Evolutionary conservation across 2,113 vertebrate species (phyloP).

Genomic region (Phalacrocorax aristotelis): DNA sequence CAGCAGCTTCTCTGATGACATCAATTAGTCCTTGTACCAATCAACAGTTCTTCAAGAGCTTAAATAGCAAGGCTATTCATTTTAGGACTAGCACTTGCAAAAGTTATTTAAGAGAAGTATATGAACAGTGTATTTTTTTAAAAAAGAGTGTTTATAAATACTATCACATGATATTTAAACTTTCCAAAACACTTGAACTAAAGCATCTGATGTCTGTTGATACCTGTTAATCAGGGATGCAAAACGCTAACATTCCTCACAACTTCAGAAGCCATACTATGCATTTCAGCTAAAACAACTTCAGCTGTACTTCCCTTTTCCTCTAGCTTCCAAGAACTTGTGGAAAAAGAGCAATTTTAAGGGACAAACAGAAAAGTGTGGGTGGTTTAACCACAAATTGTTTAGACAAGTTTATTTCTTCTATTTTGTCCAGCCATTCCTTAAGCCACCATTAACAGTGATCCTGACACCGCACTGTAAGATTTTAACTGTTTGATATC

Average conservation of each 20-base stretch:
- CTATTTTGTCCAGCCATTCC: neutral
- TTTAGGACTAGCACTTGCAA: neutral
- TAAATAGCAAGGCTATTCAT: neutral
- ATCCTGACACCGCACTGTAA: neutral
- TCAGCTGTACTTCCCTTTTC: neutral
- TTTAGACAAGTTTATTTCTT: neutral
- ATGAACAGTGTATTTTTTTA: neutral
- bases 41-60: neutral
- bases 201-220: neutral
- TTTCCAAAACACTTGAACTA: neutral
- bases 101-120: neutral
- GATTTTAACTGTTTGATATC: neutral
- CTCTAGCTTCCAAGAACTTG: neutral
- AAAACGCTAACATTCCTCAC: neutral
- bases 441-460: neutral
- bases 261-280: neutral
- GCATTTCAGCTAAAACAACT: neutral
- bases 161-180: neutral
- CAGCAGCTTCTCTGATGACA: neutral
- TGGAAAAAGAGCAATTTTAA: neutral
- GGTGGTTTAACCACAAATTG: neutral
- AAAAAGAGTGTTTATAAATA: neutral
- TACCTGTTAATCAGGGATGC: neutral
- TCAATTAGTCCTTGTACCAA: neutral
- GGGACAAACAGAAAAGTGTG: neutral